Evolutionary conservation across 1,140 invertebrate genomes (phyloP), one percentile per base, ranked within the genome.

Genomic region (Lepidurus couesii): DNA sequence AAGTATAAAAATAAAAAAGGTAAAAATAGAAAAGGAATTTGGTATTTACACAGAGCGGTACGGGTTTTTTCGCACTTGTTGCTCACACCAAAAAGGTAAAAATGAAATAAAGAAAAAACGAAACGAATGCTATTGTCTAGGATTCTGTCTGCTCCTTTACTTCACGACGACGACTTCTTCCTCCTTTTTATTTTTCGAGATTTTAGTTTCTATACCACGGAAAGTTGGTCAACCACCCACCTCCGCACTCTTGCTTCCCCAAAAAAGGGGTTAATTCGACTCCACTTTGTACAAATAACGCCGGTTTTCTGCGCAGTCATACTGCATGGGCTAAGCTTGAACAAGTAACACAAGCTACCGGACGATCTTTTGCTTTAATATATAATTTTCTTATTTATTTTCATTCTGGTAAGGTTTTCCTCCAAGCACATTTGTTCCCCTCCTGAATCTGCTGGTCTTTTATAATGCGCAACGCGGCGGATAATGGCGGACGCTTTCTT

Each of bases 211-310:
- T 34, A 34, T 65, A 9, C 16, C 53, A 65, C 8, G 53, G 21
- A 65, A 65, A 65, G 53, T 65, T 65, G 53, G 53, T 65, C 53
- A 65, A 65, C 8, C 53, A 65, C 16, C 53, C 53, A 13, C 53
- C 53, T 65, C 21, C 16, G 21, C n/a, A 65, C 16, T n/a, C 53
- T 65, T 65, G 34, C 53, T 65, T n/a, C 21, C 16, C 16, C 16
- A 21, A 65, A 65, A 65, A 65, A 7, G 53, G n/a, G 53, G n/a
- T 16, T 65, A 65, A 65, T n/a, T 65, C 53, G 53, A 65, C 53
- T 65, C 13, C 16, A 13, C 21, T 65, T 65, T 65, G 0, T 65
- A 34, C 21, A 65, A 21, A 65, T 7, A 65, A 65, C 53, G 53
- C 53, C 9, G n/a, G 53, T 7, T 65, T 65, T 65, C n/a, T 21